A percentile compares a stretch with the other conserved stretches of the same genome.
phyloP scores from a whole-genome alignment of 2,797 vertebrate species.

The Poliocrania exsul region DNA sequence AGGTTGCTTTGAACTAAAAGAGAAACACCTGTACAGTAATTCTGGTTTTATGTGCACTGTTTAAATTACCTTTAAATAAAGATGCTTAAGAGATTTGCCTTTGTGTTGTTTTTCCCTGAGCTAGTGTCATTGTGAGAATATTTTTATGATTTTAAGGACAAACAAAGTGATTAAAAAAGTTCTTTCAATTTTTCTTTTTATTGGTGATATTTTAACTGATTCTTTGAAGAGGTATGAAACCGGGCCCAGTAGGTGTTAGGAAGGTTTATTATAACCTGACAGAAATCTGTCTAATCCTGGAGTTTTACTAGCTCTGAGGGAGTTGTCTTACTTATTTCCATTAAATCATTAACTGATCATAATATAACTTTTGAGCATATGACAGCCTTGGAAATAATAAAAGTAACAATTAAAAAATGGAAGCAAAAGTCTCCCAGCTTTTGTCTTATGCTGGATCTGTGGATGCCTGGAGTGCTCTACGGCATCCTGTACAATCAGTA shows the following conservation, averaged over 20 bases:
- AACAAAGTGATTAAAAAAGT: constrained; percentile 47
- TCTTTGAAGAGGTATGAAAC: constrained; percentile 72
- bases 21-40: constrained; percentile 24
- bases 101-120: constrained; percentile 26
- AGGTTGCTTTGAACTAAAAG: constrained; percentile 20
- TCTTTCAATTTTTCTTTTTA: constrained; percentile 33
- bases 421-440: background rate
- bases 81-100: constrained; percentile 3
- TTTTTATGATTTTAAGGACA: constrained; percentile 45
- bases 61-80: constrained; percentile 45
- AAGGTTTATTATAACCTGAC: constrained; percentile 75
- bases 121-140: constrained; percentile 2
- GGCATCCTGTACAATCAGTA: background rate
- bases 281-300: constrained; percentile 71
- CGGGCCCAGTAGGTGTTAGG: constrained; percentile 73
- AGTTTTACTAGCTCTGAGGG: constrained; percentile 63
- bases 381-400: constrained; percentile 48
- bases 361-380: constrained; percentile 50
- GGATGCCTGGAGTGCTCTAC: background rate
- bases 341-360: constrained; percentile 70
- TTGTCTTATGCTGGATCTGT: background rate
- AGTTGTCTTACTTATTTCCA: constrained; percentile 69
- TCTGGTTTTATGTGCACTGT: background rate
- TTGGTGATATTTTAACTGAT: constrained; percentile 32
- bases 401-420: constrained; percentile 15